Conservation (phyloP, 2,888 invertebrate genomes). For the Brenthis hecate region DNA sequence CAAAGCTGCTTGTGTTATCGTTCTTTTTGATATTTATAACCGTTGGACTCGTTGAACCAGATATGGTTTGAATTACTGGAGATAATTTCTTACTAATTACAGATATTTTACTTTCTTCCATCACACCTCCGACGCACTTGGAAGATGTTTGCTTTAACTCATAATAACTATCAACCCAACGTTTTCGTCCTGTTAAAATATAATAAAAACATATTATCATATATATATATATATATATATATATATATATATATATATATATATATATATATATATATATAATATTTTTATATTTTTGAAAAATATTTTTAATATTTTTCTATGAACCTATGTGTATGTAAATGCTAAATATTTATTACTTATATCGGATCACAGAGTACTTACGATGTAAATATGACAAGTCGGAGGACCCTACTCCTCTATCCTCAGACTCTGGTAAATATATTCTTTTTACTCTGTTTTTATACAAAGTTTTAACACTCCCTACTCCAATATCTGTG, state of each 20-base stretch:
- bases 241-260: too few species aligned
- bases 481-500: slow-evolving; percentile 60
- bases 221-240: too few species aligned
- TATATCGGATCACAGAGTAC: not conserved
- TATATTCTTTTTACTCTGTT: slow-evolving; percentile 58
- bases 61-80: slow-evolving; percentile 57
- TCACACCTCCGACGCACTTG: slow-evolving; percentile 59
- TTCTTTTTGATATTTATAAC: slow-evolving; percentile 24
- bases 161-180: slow-evolving; percentile 46
- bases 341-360: too few species aligned
- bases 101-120: slow-evolving; percentile 46
- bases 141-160: slow-evolving; percentile 58
- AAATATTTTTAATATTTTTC: too few species aligned
- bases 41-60: slow-evolving; percentile 54
- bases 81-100: slow-evolving; percentile 58
- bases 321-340: too few species aligned
- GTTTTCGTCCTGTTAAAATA: slow-evolving; percentile 51
- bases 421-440: slow-evolving; percentile 60
- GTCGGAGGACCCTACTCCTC: slow-evolving; percentile 52
- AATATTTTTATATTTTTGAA: too few species aligned
- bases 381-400: slow-evolving; percentile 20
- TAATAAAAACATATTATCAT: not conserved
- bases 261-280: too few species aligned
- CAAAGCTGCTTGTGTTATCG: slow-evolving; percentile 43
- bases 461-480: slow-evolving; percentile 53